Conservation (phyloP, 64 coral and sea anemone species). For the Catalaphyllia jardinei region DNA sequence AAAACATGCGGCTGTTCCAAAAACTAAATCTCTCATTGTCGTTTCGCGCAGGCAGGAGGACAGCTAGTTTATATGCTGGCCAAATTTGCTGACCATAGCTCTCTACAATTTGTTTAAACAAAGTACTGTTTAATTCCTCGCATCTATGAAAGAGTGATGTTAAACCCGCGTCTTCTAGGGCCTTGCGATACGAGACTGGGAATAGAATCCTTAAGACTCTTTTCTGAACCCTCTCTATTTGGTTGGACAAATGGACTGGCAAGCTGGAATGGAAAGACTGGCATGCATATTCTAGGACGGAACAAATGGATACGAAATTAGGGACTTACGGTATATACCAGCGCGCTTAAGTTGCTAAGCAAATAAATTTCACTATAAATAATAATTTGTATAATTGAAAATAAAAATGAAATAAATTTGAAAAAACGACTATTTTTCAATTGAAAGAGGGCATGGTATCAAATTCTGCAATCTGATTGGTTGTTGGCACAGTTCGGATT, state of each 20-base stretch:
- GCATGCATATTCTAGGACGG: background rate
- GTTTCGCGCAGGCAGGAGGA: background rate
- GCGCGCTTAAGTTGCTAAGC: no score
- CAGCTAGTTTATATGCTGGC: background rate
- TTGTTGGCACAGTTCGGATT: no score
- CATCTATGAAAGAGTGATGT: constrained; percentile 12
- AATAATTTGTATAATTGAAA: no score
- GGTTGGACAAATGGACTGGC: constrained; percentile 2
- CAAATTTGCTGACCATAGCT: background rate
- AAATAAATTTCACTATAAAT: no score
- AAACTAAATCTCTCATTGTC: no score
- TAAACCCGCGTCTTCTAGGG: constrained; percentile 25
- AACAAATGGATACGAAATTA: no score
- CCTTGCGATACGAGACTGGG: constrained; percentile 28
- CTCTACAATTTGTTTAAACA: background rate
- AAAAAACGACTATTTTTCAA: no score
- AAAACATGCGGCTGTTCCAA: no score
- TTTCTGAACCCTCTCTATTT: constrained; percentile 13
- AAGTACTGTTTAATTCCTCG: background rate
- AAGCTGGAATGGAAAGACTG: background rate
- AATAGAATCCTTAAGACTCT: constrained; percentile 43
- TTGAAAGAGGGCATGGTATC: no score
- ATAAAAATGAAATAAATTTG: no score
- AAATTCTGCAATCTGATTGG: no score
- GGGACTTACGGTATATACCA: no score